phyloP scores from a whole-genome alignment of 2,888 invertebrate genomes.

The Pollenia griseotomentosa region DNA sequence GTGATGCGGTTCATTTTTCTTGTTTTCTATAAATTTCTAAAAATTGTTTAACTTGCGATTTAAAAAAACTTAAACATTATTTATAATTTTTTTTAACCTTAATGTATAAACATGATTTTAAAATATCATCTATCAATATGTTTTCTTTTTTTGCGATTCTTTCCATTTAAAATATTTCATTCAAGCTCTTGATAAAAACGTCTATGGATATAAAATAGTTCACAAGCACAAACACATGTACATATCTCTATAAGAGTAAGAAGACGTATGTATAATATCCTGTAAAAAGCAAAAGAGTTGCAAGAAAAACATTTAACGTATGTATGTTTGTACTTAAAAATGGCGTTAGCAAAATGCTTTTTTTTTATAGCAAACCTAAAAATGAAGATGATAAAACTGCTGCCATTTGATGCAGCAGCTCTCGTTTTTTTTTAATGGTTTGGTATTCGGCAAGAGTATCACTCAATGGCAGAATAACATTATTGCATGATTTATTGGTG shows the following conservation, averaged over 20 bases:
- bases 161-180: slow-evolving; percentile 6
- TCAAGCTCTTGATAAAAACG: slow-evolving; percentile 7
- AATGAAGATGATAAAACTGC: slow-evolving; percentile 76
- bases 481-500: slow-evolving; percentile 84
- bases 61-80: slow-evolving; percentile 21
- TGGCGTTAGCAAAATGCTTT: slow-evolving; percentile 16
- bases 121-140: slow-evolving; percentile 63
- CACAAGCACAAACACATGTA: background rate
- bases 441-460: slow-evolving; percentile 48
- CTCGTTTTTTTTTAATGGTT: slow-evolving; percentile 8
- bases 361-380: slow-evolving; percentile 55
- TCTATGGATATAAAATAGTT: background rate
- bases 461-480: slow-evolving; percentile 75
- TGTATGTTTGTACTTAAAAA: background rate
- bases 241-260: background rate
- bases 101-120: slow-evolving; percentile 48
- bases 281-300: slow-evolving; percentile 12
- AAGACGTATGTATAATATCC: slow-evolving; percentile 30
- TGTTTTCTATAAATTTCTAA: background rate
- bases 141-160: slow-evolving; percentile 8
- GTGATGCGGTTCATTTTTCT: background rate
- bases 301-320: background rate
- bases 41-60: slow-evolving; percentile 8
- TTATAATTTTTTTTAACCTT: slow-evolving; percentile 9
- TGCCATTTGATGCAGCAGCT: slow-evolving; percentile 50